A percentile compares a stretch with the other conserved stretches of the same genome.
phyloP scores from a whole-genome alignment of 2,888 invertebrate genomes.

The Sturmia bella region DNA sequence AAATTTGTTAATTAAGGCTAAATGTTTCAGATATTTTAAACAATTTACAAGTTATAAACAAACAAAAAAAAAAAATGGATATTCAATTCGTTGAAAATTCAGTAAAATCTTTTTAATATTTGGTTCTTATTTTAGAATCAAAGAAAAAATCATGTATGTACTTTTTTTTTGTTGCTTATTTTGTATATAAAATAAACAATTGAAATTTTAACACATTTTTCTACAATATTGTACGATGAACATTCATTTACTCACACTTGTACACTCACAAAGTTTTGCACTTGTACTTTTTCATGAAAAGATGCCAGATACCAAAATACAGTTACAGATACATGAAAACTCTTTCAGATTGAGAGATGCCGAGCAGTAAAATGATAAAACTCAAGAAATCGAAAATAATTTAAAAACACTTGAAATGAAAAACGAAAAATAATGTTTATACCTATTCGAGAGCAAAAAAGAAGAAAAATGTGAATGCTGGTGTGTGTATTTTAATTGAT shows the following conservation, averaged over 20 bases:
- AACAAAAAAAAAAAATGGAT: neutral
- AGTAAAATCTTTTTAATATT: neutral
- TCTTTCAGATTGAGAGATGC: conserved; percentile 25
- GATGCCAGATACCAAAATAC: conserved; percentile 20
- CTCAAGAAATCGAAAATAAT: conserved; percentile 21
- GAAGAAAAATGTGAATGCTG: conserved; percentile 5
- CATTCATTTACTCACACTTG: conserved; percentile 22
- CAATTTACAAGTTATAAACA: conserved; percentile 4
- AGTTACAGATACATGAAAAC: conserved; percentile 1
- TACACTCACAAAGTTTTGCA: neutral
- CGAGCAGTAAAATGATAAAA: neutral
- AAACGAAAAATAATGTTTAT: conserved; percentile 61
- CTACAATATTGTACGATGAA: conserved; percentile 24
- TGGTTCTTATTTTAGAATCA: neutral
- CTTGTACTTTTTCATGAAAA: neutral
- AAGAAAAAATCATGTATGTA: conserved; percentile 19
- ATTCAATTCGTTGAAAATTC: neutral
- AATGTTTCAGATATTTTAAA: conserved; percentile 1
- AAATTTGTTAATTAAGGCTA: neutral
- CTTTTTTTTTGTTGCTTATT: no score
- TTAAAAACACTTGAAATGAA: conserved; percentile 65
- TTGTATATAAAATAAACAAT: conserved; percentile 44
- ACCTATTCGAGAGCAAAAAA: conserved; percentile 36
- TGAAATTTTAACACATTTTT: conserved; percentile 44
- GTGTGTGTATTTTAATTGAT: conserved; percentile 42